Evolutionary conservation across 2,113 vertebrate species (phyloP).

Genomic region (Daphoenositta chrysoptera): DNA sequence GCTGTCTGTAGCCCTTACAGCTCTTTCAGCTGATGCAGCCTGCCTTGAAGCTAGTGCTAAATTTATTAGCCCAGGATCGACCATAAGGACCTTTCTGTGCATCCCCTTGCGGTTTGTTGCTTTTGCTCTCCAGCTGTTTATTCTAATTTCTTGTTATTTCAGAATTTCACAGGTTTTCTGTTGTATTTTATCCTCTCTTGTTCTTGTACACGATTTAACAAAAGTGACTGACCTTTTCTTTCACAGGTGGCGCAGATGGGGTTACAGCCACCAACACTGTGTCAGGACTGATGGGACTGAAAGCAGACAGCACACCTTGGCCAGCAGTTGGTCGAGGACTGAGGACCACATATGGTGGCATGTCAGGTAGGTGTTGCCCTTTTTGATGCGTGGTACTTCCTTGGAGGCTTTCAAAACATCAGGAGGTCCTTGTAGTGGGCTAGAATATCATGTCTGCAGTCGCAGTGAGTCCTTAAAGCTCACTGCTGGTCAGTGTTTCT

Average conservation of each 20-base stretch:
- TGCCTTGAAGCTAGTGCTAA: background rate
- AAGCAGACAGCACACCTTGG: conserved; percentile 85
- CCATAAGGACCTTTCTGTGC: background rate
- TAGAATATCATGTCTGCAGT: conserved; percentile 45
- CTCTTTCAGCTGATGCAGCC: background rate
- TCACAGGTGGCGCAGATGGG: conserved; percentile 86
- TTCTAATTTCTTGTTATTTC: background rate
- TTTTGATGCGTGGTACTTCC: conserved; percentile 53
- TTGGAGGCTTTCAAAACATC: conserved; percentile 52
- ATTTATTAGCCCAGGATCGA: background rate
- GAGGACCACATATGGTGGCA: conserved; percentile 83
- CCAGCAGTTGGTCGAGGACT: conserved; percentile 79
- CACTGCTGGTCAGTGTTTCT: conserved; percentile 68
- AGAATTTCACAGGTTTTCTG: background rate
- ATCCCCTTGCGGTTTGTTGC: background rate
- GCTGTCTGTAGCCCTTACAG: background rate
- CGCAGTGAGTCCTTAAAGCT: conserved; percentile 36
- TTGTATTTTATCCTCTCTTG: background rate
- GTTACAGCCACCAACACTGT: conserved; percentile 95
- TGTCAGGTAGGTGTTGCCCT: conserved; percentile 84
- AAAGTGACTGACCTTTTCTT: background rate
- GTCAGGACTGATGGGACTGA: conserved; percentile 90
- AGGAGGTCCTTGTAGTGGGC: conserved; percentile 40
- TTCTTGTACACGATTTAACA: background rate
- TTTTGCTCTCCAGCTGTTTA: background rate